Base-by-base conservation (phyloP, 2,113 vertebrate species). In the Elephas maximus region DNA sequence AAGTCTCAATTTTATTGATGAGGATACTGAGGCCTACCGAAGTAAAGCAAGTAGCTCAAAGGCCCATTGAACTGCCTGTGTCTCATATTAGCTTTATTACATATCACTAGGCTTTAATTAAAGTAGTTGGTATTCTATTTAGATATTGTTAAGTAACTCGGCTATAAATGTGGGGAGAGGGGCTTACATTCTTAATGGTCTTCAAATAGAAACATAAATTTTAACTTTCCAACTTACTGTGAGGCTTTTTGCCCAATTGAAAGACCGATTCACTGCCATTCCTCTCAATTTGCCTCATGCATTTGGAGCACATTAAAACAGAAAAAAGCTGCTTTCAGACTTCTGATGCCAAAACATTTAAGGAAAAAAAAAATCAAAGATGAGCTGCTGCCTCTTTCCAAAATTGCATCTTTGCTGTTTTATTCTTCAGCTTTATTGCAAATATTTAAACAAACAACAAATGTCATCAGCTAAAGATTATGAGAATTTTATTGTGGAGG, bases 161-260 rank as follows among this genome's bases (percentile, higher is more conserved):
- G 62, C 48, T 93, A 69, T 69, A 76, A 83, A 82, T 60, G 65
- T 53, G 20, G 8, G 11, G 12, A 53, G 33, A 28, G 5, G 41
- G 26, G 26, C 41, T 95, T 67, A 65, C 14, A 33, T 81, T 91
- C 94, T 93, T n/a, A 97, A 84, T 73, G 57, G 26, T 79, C 60
- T 90, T 97, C 80, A 95, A 94, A 95, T 51, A 90, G 84, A 90
- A 93, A 93, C 62, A 79, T 45, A 92, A 84, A 95, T 89, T 95
- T 97, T 93, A 93, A 94, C 71, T 91, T 95, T 95, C 60, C 24
- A 30, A 85, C 48, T 92, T 82, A 79, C 48, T 81, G 93, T 71
- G 41, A 88, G 63, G 78, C 44, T 93, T 84, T 90, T 88, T 65
- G 67, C 73, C 95, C 93, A 88, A 83, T 9, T 79, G 73, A 44